Percentiles rank a stretch among this genome's conserved stretches.
Conservation (phyloP, 2,888 invertebrate species). For the Petrolisthes manimaculis region DNA sequence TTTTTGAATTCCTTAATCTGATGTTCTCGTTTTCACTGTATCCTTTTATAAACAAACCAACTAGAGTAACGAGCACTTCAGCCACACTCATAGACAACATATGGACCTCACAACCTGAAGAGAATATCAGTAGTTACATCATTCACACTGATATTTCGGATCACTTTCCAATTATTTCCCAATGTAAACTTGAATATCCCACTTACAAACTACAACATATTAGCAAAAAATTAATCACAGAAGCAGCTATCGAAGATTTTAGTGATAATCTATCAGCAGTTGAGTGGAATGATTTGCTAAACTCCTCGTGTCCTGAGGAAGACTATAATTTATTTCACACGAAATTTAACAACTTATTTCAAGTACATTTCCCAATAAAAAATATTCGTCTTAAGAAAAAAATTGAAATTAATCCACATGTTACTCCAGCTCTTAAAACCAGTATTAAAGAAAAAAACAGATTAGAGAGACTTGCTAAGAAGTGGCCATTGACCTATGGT, state of each 20-base stretch:
- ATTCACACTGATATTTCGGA: too few relatives aligned
- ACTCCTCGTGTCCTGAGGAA: neutral
- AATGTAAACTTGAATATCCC: too few relatives aligned
- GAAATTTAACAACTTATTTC: neutral
- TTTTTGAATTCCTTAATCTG: too few relatives aligned
- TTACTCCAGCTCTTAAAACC: neutral
- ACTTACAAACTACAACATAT: neutral
- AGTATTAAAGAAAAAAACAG: neutral
- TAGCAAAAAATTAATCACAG: neutral
- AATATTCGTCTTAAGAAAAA: neutral
- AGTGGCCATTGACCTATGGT: neutral
- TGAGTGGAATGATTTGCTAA: neutral
- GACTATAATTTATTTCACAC: neutral
- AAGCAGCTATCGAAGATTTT: neutral
- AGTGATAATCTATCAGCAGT: neutral
- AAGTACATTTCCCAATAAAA: neutral
- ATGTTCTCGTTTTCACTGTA: too few relatives aligned
- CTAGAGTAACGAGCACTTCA: too few relatives aligned
- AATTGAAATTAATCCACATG: neutral
- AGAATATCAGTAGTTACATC: too few relatives aligned
- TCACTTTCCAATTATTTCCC: too few relatives aligned
- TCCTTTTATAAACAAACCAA: too few relatives aligned
- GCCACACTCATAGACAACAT: too few relatives aligned
- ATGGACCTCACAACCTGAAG: too few relatives aligned
- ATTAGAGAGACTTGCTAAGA: neutral